phyloP scores from a whole-genome alignment of 2,797 vertebrate species.

The Emydoidea blandingii region DNA sequence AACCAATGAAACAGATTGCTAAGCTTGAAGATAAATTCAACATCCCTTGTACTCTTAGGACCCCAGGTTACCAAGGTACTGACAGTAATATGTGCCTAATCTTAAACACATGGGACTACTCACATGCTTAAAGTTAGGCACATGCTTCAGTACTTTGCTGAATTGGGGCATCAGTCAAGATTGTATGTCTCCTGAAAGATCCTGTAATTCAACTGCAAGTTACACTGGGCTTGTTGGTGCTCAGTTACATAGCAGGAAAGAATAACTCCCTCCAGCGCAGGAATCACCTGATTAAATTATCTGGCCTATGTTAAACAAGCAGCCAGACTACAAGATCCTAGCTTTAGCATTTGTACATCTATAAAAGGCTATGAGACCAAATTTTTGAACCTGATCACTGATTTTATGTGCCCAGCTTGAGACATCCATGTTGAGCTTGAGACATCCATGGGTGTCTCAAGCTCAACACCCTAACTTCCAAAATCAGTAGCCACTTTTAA shows the following conservation, averaged over 20 bases:
- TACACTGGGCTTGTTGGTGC: background rate
- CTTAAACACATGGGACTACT: background rate
- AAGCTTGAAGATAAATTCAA: background rate
- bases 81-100: background rate
- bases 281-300: background rate
- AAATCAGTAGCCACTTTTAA: background rate
- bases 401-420: too few relatives aligned
- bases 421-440: background rate
- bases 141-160: background rate
- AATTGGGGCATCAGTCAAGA: background rate
- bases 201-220: background rate
- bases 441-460: background rate
- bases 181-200: background rate
- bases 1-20: background rate
- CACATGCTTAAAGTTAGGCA: background rate
- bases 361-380: background rate
- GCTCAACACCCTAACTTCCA: background rate
- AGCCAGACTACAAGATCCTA: background rate
- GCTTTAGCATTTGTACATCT: background rate
- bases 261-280: background rate
- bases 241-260: background rate
- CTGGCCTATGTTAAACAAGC: background rate
- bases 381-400: background rate
- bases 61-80: background rate
- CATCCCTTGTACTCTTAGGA: background rate